phyloP scores from a whole-genome alignment of 2,797 vertebrate species.

The Tadarida brasiliensis region DNA sequence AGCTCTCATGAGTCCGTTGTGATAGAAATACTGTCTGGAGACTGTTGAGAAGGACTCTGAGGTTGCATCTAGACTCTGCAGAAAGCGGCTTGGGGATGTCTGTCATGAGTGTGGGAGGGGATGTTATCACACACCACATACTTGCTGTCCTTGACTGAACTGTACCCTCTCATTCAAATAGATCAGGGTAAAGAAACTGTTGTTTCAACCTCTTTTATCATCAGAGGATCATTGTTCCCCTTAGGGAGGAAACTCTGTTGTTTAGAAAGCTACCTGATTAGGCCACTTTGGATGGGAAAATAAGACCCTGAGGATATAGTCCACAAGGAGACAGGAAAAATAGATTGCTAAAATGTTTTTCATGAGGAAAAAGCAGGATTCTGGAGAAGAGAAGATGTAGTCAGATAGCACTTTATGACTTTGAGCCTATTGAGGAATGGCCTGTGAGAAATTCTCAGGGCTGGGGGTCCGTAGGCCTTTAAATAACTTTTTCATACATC shows the following conservation, averaged over 20 bases:
- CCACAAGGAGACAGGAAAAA: not conserved
- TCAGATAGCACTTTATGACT: not conserved
- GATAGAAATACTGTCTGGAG: not conserved
- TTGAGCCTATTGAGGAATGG: not conserved
- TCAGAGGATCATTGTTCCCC: not conserved
- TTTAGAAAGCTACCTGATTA: not conserved
- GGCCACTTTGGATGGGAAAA: not conserved
- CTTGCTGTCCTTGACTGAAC: not conserved
- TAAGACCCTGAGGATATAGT: not conserved
- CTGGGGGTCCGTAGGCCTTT: not conserved
- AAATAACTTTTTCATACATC: not conserved
- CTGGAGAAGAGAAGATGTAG: not conserved
- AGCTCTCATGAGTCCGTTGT: not conserved
- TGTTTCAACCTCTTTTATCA: not conserved
- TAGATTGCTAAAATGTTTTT: not conserved
- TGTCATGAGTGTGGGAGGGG: not conserved
- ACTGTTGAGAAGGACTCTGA: not conserved
- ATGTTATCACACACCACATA: accelerated
- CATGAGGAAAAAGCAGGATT: not conserved
- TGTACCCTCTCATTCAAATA: not conserved
- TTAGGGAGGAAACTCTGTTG: not conserved
- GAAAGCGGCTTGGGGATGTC: not conserved
- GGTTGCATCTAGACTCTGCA: not conserved
- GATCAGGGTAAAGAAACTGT: not conserved
- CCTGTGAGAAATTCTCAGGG: not conserved